Evolutionary conservation across 2,888 invertebrate species (phyloP), one percentile per base, ranked within the genome.

Genomic region (Nymphalis urticae): DNA sequence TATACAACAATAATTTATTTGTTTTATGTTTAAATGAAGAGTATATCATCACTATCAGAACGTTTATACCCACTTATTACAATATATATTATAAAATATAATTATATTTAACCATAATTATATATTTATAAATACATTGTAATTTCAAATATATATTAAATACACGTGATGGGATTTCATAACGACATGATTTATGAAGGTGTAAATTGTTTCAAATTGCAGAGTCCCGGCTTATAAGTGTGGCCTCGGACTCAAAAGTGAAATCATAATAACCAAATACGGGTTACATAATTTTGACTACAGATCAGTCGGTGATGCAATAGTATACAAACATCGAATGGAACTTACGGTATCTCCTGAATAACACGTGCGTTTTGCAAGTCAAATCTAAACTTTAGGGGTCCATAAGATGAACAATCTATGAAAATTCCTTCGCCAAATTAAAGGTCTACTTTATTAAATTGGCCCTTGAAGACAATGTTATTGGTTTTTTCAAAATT

Each of bases 361-460:
- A 80, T 75, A 77, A 78, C 73, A 74, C 74, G 82, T 81, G 80
- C 73, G 64, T 67, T 78, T 72, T 78, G 69, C 74, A 78, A 78
- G 71, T 78, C 75, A 76, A 77, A 77, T 77, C 8, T 48, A 42
- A 64, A 58, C 65, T 65, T 58, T 61, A 59, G 60, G 62, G 74
- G 70, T 66, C 66, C 64, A 69, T 76, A 77, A 76, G 75, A 76
- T 73, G 73, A 48, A 24, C 42, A 50, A 62, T 70, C 50, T 42
- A 32, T 2, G 16, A 56, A 32, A 56, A 50, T 19, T 50, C 9
- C n/a, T 19, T 1, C 6, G 1, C 8, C 2, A 21, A 21, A 21
- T 50, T 51, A 9, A 10, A 17, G 48, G 0, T 42, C 42, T 42
- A 42, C 42, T 0, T 13, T 13, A 42, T 4, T 42, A 42, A 2